These are phyloP conservation scores for Adelosebastes latens DNA, from an alignment of 2,797 vertebrate species.

Conservation along the genomic window DNA sequence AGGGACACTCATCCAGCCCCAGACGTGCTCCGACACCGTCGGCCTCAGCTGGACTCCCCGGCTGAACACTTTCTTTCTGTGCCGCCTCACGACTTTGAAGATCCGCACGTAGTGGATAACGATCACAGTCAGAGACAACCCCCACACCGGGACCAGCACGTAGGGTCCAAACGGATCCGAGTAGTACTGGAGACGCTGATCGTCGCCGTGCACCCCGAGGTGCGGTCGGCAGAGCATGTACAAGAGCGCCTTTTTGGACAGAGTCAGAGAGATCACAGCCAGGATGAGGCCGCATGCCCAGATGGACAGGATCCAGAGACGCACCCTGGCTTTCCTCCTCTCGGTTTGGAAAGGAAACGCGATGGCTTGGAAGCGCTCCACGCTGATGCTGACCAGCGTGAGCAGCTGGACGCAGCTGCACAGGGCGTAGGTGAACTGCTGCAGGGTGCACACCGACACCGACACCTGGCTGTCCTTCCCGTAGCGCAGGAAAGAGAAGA, in stretches of 20 bases:
- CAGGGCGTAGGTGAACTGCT: constrained; percentile 75
- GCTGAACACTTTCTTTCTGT: constrained; percentile 69
- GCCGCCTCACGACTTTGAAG: constrained; percentile 67
- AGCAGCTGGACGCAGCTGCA: constrained; percentile 78
- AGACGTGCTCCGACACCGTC: constrained; percentile 35
- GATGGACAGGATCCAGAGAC: constrained; percentile 67
- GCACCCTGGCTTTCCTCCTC: constrained; percentile 48
- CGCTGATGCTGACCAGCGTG: constrained; percentile 74
- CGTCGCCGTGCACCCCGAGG: background rate
- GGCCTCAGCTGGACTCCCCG: constrained; percentile 59
- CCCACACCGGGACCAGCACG: constrained; percentile 75
- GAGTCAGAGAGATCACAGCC: constrained; percentile 52
- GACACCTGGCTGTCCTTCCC: background rate
- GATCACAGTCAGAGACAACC: constrained; percentile 61
- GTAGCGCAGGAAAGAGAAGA: constrained; percentile 49
- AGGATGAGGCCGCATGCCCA: constrained; percentile 63
- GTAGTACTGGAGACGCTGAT: background rate
- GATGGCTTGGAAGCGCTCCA: constrained; percentile 74
- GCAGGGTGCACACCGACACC: constrained; percentile 54
- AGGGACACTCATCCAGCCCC: constrained; percentile 5
- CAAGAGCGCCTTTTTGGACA: constrained; percentile 44
- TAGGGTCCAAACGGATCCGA: constrained; percentile 67
- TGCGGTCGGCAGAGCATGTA: constrained; percentile 62
- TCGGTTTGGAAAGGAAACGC: constrained; percentile 68
- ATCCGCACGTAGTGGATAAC: constrained; percentile 74